Conservation (phyloP, 2,888 invertebrate species). For the Lithophane socia region DNA sequence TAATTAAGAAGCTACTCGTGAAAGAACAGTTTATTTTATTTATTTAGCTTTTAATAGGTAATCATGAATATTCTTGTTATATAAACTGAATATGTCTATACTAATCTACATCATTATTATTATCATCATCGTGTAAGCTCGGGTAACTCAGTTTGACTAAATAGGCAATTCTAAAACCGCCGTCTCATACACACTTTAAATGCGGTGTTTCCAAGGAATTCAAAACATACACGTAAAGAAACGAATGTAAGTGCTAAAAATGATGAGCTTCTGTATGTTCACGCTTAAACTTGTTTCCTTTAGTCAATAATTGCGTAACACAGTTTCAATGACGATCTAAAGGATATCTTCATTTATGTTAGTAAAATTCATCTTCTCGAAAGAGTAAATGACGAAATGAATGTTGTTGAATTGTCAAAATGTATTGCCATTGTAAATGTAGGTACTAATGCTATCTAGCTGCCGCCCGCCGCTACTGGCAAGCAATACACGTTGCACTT, state of each 20-base stretch:
- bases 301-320: no score
- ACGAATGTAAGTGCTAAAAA: not conserved
- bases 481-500: no score
- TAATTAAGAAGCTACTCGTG: no score
- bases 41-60: no score
- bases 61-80: not conserved
- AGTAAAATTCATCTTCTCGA: not conserved
- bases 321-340: not conserved
- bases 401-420: no score
- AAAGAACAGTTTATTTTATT: not conserved
- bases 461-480: not conserved
- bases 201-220: not conserved
- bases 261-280: not conserved
- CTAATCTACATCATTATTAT: not conserved
- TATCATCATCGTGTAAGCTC: no score
- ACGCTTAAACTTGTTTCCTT: not conserved
- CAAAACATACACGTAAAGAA: not conserved
- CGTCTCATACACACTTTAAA: not conserved
- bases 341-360: no score
- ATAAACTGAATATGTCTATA: not conserved
- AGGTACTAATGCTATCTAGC: no score
- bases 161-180: not conserved
- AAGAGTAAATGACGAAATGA: no score
- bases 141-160: not conserved
- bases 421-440: not conserved